Percentiles rank a stretch among this genome's conserved stretches.
These are phyloP conservation scores for Chaetophractus vellerosus DNA, from an alignment of 2,797 vertebrate species.

Conservation along the genomic window DNA sequence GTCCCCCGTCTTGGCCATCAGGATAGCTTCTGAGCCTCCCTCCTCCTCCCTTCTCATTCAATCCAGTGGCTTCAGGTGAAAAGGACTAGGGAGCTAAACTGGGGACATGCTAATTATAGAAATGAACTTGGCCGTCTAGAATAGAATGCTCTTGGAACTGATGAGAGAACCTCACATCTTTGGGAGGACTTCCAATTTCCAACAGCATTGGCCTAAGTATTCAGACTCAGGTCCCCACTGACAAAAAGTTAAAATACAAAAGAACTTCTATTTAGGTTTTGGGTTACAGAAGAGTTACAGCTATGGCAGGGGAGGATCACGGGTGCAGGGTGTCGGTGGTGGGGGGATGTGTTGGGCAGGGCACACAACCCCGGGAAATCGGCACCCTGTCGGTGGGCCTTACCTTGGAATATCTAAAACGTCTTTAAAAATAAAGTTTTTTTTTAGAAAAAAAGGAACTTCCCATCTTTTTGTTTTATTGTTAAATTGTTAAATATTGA, in stretches of 20 bases:
- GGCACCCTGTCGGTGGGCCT: no score
- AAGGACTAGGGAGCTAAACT: neutral
- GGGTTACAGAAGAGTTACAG: no score
- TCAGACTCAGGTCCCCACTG: conserved; percentile 13
- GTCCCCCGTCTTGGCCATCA: no score
- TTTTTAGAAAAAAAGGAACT: neutral
- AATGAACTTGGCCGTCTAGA: neutral
- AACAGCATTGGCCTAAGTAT: neutral
- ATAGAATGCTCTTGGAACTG: neutral
- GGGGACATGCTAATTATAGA: neutral
- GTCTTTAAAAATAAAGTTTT: no score
- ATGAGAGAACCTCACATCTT: neutral
- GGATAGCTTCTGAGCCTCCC: neutral
- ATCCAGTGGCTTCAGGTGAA: neutral
- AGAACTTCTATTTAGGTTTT: neutral
- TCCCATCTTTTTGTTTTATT: neutral
- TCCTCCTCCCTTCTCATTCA: neutral
- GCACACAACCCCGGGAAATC: no score
- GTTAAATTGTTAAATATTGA: conserved; percentile 1
- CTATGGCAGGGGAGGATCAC: no score
- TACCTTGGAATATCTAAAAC: no score
- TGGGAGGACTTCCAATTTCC: neutral
- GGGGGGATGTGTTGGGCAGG: no score
- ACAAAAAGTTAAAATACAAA: neutral
- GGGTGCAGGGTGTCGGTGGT: no score